These are phyloP conservation scores for Abrostola tripartita DNA, from an alignment of 2,888 invertebrate genomes.

Conservation along the genomic window DNA sequence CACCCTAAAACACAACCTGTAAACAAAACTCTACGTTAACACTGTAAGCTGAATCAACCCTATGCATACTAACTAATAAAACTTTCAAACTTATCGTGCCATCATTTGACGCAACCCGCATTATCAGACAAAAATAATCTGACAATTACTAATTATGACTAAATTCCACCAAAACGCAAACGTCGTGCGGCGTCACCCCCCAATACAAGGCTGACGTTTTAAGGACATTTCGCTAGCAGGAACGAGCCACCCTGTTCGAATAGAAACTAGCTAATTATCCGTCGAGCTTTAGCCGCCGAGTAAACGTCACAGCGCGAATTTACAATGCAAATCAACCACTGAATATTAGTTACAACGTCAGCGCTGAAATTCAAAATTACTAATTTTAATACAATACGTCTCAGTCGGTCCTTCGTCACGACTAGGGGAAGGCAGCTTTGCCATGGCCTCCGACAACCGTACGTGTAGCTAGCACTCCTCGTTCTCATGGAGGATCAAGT, in stretches of 20 bases:
- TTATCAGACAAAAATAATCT: conserved; percentile 49
- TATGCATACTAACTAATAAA: conserved; percentile 62
- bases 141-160: conserved; percentile 66
- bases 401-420: conserved; percentile 85
- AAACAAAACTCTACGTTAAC: conserved; percentile 73
- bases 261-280: conserved; percentile 88
- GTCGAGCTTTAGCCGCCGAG: conserved; percentile 82
- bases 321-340: conserved; percentile 87
- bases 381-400: conserved; percentile 86
- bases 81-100: conserved; percentile 62
- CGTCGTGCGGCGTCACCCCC: conserved; percentile 37
- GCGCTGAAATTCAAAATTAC: conserved; percentile 86
- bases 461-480: conserved; percentile 64
- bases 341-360: conserved; percentile 87
- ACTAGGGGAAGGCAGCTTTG: conserved; percentile 79
- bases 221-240: conserved; percentile 74
- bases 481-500: conserved; percentile 83
- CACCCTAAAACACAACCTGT: conserved; percentile 70
- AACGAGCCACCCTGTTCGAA: conserved; percentile 76
- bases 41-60: conserved; percentile 58
- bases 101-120: conserved; percentile 62
- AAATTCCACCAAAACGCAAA: conserved; percentile 53
- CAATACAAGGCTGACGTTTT: conserved; percentile 73
- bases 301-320: conserved; percentile 85
- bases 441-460: conserved; percentile 72